Evolutionary conservation across 1,140 invertebrate species (phyloP), one percentile per base, ranked within the genome.

Genomic region (Oscheius sp.): DNA sequence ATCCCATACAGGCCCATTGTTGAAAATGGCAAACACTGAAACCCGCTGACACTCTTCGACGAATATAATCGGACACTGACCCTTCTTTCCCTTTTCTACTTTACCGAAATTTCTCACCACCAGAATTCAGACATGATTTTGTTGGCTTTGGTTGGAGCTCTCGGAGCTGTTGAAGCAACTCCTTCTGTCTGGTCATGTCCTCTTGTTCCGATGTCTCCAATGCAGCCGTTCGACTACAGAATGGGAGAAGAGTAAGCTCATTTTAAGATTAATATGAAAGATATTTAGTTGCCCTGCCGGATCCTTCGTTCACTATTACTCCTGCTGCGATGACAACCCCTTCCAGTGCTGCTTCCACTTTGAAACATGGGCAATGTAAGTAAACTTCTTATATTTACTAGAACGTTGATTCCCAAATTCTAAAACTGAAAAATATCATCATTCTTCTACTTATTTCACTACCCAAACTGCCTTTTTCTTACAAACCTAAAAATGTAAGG

Each of bases 281-380:
- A 65, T 38, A 18, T 61, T 61, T 61, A 82, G 80, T 23, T 82
- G 80, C 49, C 80, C 80, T 2, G 67, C 74, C 3, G 80, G 79
- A 13, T 83, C 82, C 2, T 84, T 84, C 61, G 52, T 82, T 46
- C 80, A 82, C 58, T 82, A 82, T 49, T 82, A 79, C 67, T 76
- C 74, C 0, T 82, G 80, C 46, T 82, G 80, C 63, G 82, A 84
- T 18, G 80, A 82, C 55, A 84, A 82, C 42, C 80, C 82, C 10
- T 82, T 84, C 67, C 79, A 82, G 52, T 82, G 80, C 58, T 82
- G 80, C 65, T 84, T 81, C 62, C 73, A 84, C 18, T 83, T 82
- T 45, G 81, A 82, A 55, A 76, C 77, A 7, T 82, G 80, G 80
- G 73, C 82, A n/a, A 78, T 84, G 80, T 82, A 49, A 79, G 78